A percentile compares a stretch with the other conserved stretches of the same genome.
Conservation (phyloP, 2,113 vertebrate genomes). For the Kobus ellipsiprymnus region DNA sequence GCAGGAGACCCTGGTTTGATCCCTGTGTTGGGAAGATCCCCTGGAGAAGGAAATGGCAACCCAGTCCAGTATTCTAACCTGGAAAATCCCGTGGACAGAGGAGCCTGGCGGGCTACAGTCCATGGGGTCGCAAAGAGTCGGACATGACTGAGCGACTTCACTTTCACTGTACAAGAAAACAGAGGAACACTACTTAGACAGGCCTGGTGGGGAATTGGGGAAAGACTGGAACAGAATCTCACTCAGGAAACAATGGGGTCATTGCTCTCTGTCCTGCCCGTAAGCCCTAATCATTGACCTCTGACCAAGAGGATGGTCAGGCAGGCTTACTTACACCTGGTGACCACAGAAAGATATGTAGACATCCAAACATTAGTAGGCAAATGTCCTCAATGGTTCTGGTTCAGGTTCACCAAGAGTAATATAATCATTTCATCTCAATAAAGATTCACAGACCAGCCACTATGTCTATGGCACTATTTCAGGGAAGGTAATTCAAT, state of each 20-base stretch:
- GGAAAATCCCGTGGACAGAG: too few relatives aligned
- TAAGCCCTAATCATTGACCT: neutral
- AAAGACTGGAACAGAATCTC: neutral
- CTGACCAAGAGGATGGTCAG: neutral
- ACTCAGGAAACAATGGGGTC: neutral
- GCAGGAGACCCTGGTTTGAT: too few relatives aligned
- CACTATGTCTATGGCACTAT: too few relatives aligned
- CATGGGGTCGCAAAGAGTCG: rapidly evolving
- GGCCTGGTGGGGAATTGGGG: neutral
- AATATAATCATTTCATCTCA: neutral
- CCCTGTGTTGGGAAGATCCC: too few relatives aligned
- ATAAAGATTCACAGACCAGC: neutral
- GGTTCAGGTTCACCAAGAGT: neutral
- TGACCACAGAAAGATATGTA: neutral
- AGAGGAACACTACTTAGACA: neutral
- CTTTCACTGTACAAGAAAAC: neutral
- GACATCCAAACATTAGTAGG: neutral
- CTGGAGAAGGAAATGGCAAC: too few relatives aligned
- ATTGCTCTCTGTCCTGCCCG: neutral
- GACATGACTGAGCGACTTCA: too few relatives aligned
- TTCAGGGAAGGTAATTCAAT: neutral
- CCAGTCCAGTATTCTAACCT: too few relatives aligned
- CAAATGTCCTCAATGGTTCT: neutral
- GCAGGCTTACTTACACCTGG: neutral
- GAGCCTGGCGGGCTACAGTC: too few relatives aligned